These are phyloP conservation scores for Condylura cristata DNA, from an alignment of 2,113 vertebrate species.

Conservation along the genomic window DNA sequence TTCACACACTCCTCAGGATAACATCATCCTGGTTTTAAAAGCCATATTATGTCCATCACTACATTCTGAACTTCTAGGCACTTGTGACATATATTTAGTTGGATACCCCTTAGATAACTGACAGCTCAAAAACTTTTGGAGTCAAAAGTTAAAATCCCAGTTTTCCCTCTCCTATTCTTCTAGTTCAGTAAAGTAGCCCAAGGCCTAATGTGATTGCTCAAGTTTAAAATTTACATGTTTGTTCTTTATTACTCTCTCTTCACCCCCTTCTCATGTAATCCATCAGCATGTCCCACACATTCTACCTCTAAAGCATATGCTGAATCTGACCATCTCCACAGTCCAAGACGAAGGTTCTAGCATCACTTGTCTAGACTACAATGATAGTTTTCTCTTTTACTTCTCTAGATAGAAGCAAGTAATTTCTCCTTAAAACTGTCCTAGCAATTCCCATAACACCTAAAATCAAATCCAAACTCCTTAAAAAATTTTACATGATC, in stretches of 20 bases:
- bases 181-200: neutral
- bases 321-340: neutral
- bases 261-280: neutral
- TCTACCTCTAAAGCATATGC: neutral
- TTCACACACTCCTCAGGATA: neutral
- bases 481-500: neutral
- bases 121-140: neutral
- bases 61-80: neutral
- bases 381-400: neutral
- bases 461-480: neutral
- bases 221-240: neutral
- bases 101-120: neutral
- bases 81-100: neutral
- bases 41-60: neutral
- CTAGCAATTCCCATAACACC: neutral
- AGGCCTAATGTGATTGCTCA: neutral
- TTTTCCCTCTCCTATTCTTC: constrained; percentile 12
- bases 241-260: neutral
- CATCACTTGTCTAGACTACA: neutral
- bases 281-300: neutral
- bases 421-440: neutral
- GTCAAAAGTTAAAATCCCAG: neutral
- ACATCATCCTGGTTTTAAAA: neutral
- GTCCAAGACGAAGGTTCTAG: neutral
- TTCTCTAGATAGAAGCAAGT: neutral